Evolutionary conservation across 2,797 vertebrate species (phyloP), one percentile per base, ranked within the genome.

Genomic region (Podargus strigoides): DNA sequence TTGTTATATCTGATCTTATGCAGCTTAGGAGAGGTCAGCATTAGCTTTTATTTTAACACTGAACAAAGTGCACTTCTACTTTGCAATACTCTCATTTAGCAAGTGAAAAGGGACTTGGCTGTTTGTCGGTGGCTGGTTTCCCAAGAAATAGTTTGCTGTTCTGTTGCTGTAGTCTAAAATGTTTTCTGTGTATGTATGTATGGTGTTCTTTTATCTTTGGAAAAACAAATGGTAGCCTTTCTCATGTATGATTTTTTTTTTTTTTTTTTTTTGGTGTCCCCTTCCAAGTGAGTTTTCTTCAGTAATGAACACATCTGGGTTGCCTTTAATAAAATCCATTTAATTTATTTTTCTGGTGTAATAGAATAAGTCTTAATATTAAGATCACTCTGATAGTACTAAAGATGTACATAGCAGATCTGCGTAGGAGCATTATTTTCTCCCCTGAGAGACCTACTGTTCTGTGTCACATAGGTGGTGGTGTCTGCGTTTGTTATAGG

Each of bases 211-310:
- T 68, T 56, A 26, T 39, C 3, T 0, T 27, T 59, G 49, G 37
- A 72, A 79, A 78, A 75, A 18, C 14, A 62, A 44, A 22, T 6
- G 55, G n/a, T 10, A 79, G 2, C 20, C n/a, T 79, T 76, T 63
- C 21, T 75, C 10, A 3, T 1, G 2, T 44, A 7, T 3, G 26
- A 2, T 0, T 50, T 59, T 9, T 70, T 70, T 50, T 56, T 36
- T 70, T 50, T 56, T 36, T 0, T 50, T 59, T 9, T 70, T 70
- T 50, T 56, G n/a, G 1, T 63, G 20, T 49, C 16, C 46, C 22
- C 79, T 50, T 83, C 44, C 13, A 76, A 68, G 34, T 20, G 22
- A 20, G 2, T 69, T 70, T 70, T 77, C 8, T 67, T 87, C 41
- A 58, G 32, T 66, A 58, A 47, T 10, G 5, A 59, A 13, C 9